Evolutionary conservation across 2,888 invertebrate genomes (phyloP).

Genomic region (Dorcus parallelipipedus): DNA sequence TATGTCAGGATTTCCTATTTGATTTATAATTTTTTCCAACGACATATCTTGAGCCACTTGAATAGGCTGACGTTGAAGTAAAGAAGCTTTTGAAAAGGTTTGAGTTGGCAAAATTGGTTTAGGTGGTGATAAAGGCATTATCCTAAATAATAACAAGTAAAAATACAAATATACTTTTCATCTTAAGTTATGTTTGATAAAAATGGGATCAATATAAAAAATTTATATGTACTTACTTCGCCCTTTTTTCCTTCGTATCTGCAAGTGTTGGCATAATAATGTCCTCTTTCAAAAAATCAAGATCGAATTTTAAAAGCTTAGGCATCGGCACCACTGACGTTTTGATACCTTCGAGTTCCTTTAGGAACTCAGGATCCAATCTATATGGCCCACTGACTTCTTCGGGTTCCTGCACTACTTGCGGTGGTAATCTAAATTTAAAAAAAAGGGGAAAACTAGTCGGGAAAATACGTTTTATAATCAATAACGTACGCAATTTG

Average conservation of each 20-base stretch:
- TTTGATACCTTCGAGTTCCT: constrained; percentile 58
- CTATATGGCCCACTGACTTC: constrained; percentile 70
- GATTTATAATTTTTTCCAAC: constrained; percentile 52
- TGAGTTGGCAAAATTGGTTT: constrained; percentile 47
- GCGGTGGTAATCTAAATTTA: constrained; percentile 40
- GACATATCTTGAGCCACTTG: constrained; percentile 39
- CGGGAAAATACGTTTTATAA: not conserved
- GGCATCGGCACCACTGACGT: constrained; percentile 27
- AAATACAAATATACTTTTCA: too few relatives aligned
- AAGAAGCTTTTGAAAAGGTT: constrained; percentile 27
- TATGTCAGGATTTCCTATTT: constrained; percentile 63
- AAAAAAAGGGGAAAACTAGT: not conserved
- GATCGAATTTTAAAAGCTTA: constrained; percentile 45
- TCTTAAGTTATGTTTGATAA: not conserved
- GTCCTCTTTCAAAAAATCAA: constrained; percentile 43
- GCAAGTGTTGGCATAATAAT: constrained; percentile 39
- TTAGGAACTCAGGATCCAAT: constrained; percentile 70
- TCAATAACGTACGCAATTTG: constrained; percentile 27
- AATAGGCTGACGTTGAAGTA: constrained; percentile 19
- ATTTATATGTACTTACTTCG: constrained; percentile 33
- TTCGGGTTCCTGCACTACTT: constrained; percentile 48
- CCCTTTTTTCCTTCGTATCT: constrained; percentile 38
- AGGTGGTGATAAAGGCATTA: constrained; percentile 56
- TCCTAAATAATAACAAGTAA: constrained; percentile 36
- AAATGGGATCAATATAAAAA: not conserved